phyloP scores from a whole-genome alignment of 2,888 invertebrate genomes.

The Brassicogethes aeneus region DNA sequence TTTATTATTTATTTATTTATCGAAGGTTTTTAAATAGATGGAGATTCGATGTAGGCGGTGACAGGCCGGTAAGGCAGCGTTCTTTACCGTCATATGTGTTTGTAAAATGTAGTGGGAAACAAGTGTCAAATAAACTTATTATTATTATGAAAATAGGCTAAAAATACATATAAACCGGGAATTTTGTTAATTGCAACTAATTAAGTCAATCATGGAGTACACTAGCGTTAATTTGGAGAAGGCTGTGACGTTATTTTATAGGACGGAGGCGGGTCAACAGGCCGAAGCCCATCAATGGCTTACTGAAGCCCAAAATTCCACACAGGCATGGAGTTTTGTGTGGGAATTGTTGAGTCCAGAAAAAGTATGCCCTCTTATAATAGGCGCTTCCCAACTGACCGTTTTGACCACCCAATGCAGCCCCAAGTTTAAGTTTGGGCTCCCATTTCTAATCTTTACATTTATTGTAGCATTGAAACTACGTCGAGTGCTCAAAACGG shows the following conservation, averaged over 20 bases:
- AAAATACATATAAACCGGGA: neutral
- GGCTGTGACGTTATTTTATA: constrained; percentile 60
- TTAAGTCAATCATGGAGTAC: constrained; percentile 45
- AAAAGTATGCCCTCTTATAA: too few species aligned
- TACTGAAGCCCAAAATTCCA: constrained; percentile 72
- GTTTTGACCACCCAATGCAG: too few species aligned
- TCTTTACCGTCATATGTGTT: neutral
- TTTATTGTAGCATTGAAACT: too few species aligned
- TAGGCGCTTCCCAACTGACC: too few species aligned
- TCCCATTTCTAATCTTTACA: too few species aligned
- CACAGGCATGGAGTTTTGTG: constrained; percentile 86
- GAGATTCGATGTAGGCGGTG: neutral
- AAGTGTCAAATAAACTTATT: constrained; percentile 8
- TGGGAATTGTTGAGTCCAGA: constrained; percentile 79
- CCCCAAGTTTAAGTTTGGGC: too few species aligned
- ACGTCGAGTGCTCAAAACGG: too few species aligned
- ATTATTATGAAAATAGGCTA: constrained; percentile 2
- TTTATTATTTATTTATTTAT: too few species aligned
- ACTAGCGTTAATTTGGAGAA: constrained; percentile 57
- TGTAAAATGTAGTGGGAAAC: constrained; percentile 10
- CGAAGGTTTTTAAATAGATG: neutral
- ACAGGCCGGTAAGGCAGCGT: neutral
- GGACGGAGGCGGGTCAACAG: constrained; percentile 54
- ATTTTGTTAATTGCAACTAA: neutral
- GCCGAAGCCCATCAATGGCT: constrained; percentile 80